Base-by-base conservation (phyloP, 2,113 vertebrate species). In the Oenanthe melanoleuca region DNA sequence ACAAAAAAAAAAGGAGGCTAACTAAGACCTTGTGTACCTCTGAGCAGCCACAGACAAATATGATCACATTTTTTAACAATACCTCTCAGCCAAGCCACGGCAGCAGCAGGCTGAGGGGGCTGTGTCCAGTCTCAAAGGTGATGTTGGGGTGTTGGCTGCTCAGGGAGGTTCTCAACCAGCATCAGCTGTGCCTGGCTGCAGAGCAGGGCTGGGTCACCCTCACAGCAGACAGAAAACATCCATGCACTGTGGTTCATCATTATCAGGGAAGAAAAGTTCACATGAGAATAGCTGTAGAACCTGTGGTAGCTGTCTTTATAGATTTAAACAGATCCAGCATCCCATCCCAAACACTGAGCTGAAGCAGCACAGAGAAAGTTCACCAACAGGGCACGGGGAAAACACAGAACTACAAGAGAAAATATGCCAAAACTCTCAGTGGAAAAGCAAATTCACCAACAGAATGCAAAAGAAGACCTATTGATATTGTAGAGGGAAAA, bases 391-490 rank as follows among this genome's bases (percentile, higher is more conserved):
- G 65, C 60, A 80, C 12, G 4, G n/a, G n/a, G 53, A 88, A 84
- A 89, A 89, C n/a, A 79, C 5, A 23, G 72, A 79, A 92, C 86
- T 83, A 64, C 20, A 7, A 67, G 37, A 66, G n/a, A 87, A 96
- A 95, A 93, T 72, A 86, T 50, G 49, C 60, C 70, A 74, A 84
- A 91, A 87, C 61, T 80, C 28, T 29, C 59, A 90, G 44, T 75
- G 61, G 69, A 75, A 87, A 84, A 84, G 65, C 61, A 93, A 93
- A 95, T 75, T 67, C 80, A 60, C 67, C 53, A 89, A 60, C 65
- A 67, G 65, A 93, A 89, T 89, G 83, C 86, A 87, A 95, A 95
- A 91, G 61, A 89, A 91, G 94, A 96, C 80, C 92, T 93, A 93
- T 25, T 97, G 95, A 69, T 95, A 87, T 60, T 53, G 86, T 14